Evolutionary conservation across 2,888 invertebrate genomes (phyloP).

Genomic region (Dicycla oo): DNA sequence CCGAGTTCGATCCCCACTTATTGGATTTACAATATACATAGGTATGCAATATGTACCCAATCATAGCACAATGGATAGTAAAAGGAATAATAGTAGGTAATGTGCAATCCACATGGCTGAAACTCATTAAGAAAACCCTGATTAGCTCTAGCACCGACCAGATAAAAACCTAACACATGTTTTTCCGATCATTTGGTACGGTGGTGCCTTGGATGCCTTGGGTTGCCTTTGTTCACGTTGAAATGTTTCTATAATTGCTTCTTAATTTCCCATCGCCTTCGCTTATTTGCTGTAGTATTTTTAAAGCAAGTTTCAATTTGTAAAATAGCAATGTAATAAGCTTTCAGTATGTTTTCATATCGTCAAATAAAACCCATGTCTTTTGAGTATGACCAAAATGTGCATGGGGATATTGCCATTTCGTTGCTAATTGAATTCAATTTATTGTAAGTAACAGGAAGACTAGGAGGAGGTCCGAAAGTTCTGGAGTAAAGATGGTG

Average conservation of each 20-base stretch:
- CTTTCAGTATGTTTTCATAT: slow-evolving; percentile 19
- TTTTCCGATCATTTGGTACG: background rate
- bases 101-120: background rate
- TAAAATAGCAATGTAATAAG: slow-evolving; percentile 33
- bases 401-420: background rate
- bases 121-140: too few species aligned
- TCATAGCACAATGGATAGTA: background rate
- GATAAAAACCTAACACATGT: background rate
- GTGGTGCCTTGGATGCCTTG: too few species aligned
- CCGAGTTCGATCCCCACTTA: too few species aligned
- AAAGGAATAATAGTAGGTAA: background rate
- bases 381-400: slow-evolving; percentile 12
- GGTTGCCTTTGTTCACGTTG: background rate
- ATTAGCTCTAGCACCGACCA: too few species aligned
- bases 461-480: background rate
- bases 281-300: background rate
- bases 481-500: too few species aligned
- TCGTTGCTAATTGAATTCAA: too few species aligned
- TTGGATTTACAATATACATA: background rate
- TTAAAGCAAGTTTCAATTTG: slow-evolving; percentile 40
- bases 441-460: background rate
- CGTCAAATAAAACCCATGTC: background rate
- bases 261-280: background rate
- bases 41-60: background rate
- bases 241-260: background rate